Evolutionary conservation across 2,797 vertebrate species (phyloP).

Genomic region (Micropoecilia bifurca): DNA sequence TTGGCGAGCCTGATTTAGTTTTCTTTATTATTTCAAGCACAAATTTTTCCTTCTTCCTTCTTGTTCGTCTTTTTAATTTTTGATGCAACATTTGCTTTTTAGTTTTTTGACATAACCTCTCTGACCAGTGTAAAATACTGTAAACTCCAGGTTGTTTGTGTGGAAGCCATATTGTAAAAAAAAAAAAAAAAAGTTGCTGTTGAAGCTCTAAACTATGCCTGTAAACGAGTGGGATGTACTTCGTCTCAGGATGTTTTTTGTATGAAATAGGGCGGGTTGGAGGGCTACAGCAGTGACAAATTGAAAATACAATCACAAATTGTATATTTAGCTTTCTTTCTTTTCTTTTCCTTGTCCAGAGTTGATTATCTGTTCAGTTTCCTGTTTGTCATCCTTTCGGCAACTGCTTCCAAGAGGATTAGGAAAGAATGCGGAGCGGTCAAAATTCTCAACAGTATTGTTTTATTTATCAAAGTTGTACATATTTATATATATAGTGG

Average conservation of each 20-base stretch:
- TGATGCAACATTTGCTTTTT: constrained; percentile 21
- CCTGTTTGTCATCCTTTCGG: constrained; percentile 27
- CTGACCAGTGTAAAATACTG: constrained; percentile 34
- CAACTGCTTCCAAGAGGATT: constrained; percentile 56
- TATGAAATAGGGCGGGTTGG: constrained; percentile 29
- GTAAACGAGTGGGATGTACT: constrained; percentile 31
- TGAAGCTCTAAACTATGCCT: constrained; percentile 45
- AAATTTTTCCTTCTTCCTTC: background rate
- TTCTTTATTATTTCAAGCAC: constrained; percentile 16
- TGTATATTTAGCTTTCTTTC: constrained; percentile 9
- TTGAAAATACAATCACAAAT: constrained; percentile 16
- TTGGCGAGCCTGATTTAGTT: constrained; percentile 59
- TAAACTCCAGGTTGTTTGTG: constrained; percentile 42
- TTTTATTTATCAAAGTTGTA: constrained; percentile 96
- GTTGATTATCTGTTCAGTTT: constrained; percentile 24
- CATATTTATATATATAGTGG: constrained; percentile 91
- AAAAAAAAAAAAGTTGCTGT: constrained; percentile 28
- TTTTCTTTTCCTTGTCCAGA: constrained; percentile 13
- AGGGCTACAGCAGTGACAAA: constrained; percentile 1
- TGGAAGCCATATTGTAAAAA: constrained; percentile 23
- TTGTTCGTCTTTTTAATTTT: constrained; percentile 11
- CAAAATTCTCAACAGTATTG: constrained; percentile 84
- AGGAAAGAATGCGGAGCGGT: constrained; percentile 64
- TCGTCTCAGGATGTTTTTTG: constrained; percentile 49
- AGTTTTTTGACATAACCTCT: constrained; percentile 34